Conservation (phyloP, 2,113 vertebrate species). For the Plectropomus leopardus region DNA sequence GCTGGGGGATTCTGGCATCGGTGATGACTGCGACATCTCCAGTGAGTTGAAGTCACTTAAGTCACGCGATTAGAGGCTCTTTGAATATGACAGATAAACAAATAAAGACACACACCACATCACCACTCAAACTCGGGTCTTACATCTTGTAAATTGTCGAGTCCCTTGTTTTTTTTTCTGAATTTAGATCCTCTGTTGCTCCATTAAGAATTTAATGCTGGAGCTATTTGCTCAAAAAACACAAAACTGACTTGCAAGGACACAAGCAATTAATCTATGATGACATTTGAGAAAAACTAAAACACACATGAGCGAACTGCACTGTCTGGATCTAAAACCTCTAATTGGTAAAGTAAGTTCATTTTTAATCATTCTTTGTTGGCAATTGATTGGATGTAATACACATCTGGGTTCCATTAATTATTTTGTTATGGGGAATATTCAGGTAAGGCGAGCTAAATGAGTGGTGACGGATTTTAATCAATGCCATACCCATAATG, state of each 20-base stretch:
- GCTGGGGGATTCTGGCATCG: conserved; percentile 24
- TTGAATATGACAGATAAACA: conserved; percentile 50
- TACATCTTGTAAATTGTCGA: background rate
- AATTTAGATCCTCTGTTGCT: background rate
- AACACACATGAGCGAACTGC: conserved; percentile 6
- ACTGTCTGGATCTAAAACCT: conserved; percentile 8
- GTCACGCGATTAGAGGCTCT: conserved; percentile 37
- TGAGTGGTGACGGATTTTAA: conserved; percentile 81
- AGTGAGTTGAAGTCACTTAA: conserved; percentile 27
- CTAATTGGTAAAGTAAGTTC: conserved; percentile 55
- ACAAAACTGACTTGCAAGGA: conserved; percentile 3
- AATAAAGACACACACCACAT: conserved; percentile 41
- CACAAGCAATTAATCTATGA: background rate
- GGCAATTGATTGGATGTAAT: conserved; percentile 60
- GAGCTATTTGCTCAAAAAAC: conserved; percentile 9
- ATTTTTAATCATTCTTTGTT: conserved; percentile 59
- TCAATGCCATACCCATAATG: conserved; percentile 80
- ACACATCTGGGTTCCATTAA: conserved; percentile 71
- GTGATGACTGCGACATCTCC: conserved; percentile 24
- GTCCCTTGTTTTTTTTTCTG: background rate
- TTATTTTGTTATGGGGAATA: conserved; percentile 70
- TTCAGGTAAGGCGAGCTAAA: conserved; percentile 75
- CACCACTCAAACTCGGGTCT: conserved; percentile 17
- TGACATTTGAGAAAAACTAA: conserved; percentile 1
- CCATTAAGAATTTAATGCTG: background rate